Evolutionary conservation across 2,797 vertebrate genomes (phyloP).

Genomic region (Neomorphus geoffroyi): DNA sequence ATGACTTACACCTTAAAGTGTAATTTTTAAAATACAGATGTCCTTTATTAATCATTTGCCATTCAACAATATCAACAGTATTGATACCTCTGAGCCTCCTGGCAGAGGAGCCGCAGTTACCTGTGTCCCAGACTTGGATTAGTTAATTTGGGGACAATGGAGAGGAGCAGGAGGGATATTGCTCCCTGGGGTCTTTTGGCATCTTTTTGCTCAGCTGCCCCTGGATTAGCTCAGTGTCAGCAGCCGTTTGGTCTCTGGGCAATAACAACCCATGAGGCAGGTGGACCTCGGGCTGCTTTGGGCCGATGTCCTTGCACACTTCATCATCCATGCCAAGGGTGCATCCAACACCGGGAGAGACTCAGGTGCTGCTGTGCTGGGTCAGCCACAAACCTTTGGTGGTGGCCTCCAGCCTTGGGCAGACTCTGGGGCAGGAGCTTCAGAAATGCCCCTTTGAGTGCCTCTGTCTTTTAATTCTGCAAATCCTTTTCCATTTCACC

Average conservation of each 20-base stretch:
- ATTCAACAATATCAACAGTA: neutral
- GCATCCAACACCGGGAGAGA: accelerated
- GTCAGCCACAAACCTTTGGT: accelerated
- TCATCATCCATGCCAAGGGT: neutral
- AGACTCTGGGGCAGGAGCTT: neutral
- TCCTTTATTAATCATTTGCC: neutral
- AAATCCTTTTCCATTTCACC: neutral
- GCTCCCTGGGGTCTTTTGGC: neutral
- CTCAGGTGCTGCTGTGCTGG: neutral
- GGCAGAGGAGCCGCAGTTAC: neutral
- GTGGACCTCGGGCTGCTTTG: neutral
- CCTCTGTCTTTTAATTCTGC: neutral
- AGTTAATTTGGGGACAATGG: neutral
- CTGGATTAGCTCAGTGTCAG: neutral
- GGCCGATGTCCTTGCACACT: neutral
- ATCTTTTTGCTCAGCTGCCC: neutral
- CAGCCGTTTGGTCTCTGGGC: neutral
- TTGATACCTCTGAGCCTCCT: neutral
- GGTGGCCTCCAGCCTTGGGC: neutral
- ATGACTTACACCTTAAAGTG: neutral
- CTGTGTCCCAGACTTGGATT: neutral
- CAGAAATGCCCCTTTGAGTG: neutral
- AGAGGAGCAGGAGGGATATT: neutral
- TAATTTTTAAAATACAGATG: neutral
- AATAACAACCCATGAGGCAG: neutral